Evolutionary conservation across 2,888 invertebrate species (phyloP).

Genomic region (Tetranychus piercei): DNA sequence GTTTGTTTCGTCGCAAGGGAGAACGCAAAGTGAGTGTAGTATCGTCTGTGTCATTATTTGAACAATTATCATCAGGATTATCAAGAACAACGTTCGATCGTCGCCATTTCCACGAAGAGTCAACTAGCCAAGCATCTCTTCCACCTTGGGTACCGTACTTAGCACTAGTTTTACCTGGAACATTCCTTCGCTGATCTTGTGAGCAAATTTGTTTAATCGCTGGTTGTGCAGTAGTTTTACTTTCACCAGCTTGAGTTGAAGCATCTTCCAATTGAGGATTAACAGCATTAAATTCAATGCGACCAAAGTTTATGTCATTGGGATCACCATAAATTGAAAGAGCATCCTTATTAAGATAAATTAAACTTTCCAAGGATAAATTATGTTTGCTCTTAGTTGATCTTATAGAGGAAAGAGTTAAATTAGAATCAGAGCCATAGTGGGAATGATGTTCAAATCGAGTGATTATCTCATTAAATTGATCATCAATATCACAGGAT

Average conservation of each 20-base stretch:
- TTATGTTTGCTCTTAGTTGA: not conserved
- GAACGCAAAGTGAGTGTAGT: not conserved
- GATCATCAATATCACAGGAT: not conserved
- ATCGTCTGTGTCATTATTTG: not conserved
- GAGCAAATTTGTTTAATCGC: slow-evolving; percentile 15
- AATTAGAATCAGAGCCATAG: not conserved
- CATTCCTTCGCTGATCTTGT: slow-evolving; percentile 26
- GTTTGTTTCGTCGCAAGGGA: not conserved
- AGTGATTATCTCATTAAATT: not conserved
- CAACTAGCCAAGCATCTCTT: slow-evolving; percentile 51
- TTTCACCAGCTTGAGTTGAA: not conserved
- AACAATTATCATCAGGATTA: not conserved
- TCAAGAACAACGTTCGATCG: not conserved
- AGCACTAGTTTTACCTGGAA: slow-evolving; percentile 27
- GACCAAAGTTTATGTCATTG: not conserved
- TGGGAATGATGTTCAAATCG: not conserved
- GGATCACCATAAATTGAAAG: not conserved
- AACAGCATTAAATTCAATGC: not conserved
- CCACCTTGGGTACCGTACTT: not conserved
- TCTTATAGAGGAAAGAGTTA: not conserved
- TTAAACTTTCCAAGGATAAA: slow-evolving; percentile 1
- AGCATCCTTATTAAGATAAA: not conserved
- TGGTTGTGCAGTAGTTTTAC: slow-evolving; percentile 8
- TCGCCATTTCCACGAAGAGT: slow-evolving; percentile 72
- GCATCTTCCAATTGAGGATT: not conserved